phyloP scores from a whole-genome alignment of 2,113 vertebrate species.

The Tachycineta bicolor region DNA sequence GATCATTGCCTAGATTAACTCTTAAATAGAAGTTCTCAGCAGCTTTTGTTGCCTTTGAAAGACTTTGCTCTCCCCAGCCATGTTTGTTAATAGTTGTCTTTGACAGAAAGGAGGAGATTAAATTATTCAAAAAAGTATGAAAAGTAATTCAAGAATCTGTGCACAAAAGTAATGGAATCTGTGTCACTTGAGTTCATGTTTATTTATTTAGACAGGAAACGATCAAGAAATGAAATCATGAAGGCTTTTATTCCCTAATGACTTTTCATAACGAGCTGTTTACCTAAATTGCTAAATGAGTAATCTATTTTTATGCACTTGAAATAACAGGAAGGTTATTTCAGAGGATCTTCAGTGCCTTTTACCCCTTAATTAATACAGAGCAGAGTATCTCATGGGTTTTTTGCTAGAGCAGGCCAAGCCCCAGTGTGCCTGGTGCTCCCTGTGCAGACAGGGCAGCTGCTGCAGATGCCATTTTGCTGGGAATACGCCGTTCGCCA shows the following conservation, averaged over 20 bases:
- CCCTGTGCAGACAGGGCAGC: not conserved
- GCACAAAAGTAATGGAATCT: slow-evolving; percentile 9
- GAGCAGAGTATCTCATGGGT: not conserved
- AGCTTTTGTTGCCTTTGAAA: not conserved
- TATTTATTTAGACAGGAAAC: slow-evolving; percentile 65
- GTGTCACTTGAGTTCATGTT: slow-evolving; percentile 61
- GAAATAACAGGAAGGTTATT: slow-evolving; percentile 38
- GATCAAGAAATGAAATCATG: slow-evolving; percentile 63
- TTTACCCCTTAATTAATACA: not conserved
- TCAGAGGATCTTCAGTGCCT: slow-evolving; percentile 14
- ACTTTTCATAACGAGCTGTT: slow-evolving; percentile 46
- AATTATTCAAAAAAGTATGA: not conserved
- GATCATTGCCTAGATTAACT: not conserved
- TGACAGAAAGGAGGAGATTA: not conserved
- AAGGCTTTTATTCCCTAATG: slow-evolving; percentile 51
- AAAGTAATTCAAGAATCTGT: slow-evolving; percentile 17
- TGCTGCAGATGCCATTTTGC: not conserved
- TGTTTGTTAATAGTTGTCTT: not conserved
- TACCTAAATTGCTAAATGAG: slow-evolving; percentile 55
- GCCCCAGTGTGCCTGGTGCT: not conserved
- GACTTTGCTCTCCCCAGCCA: not conserved
- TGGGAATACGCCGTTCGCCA: not conserved
- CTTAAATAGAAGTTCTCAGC: not conserved
- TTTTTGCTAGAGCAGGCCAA: not conserved
- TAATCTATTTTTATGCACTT: slow-evolving; percentile 47